phyloP scores from a whole-genome alignment of 2,888 invertebrate species.

The Smittia sp. region DNA sequence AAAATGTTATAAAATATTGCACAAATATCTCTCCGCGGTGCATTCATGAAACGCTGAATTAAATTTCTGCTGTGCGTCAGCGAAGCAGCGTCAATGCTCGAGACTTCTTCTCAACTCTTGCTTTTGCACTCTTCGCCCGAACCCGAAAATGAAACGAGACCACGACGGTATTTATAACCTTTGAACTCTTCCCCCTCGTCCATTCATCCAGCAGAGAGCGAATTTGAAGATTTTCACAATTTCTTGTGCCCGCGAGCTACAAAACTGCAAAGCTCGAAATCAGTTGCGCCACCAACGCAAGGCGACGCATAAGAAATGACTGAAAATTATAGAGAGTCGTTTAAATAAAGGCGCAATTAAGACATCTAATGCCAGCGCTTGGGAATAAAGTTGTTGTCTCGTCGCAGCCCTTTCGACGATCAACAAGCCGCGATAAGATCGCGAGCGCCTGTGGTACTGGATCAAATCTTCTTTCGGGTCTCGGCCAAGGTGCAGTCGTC shows the following conservation, averaged over 20 bases:
- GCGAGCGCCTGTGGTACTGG: neutral
- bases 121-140: neutral
- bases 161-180: neutral
- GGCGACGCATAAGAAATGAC: neutral
- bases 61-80: neutral
- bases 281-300: neutral
- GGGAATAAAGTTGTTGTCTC: neutral
- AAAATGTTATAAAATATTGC: constrained; percentile 35
- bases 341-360: constrained; percentile 16
- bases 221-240: too few species aligned
- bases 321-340: constrained; percentile 19
- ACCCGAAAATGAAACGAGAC: neutral
- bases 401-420: neutral
- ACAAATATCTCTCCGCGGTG: constrained; percentile 19
- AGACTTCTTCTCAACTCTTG: neutral
- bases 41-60: constrained; percentile 4
- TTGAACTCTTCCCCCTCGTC: neutral
- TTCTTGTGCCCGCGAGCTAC: neutral
- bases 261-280: neutral
- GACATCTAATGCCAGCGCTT: neutral
- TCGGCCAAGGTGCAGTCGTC: constrained; percentile 5
- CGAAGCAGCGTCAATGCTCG: neutral
- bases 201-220: too few species aligned
- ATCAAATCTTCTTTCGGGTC: neutral
- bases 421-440: neutral